Percentiles rank a stretch among this genome's conserved stretches.
Evolutionary conservation across 2,888 invertebrate species (phyloP).

Genomic region (Labia minor): DNA sequence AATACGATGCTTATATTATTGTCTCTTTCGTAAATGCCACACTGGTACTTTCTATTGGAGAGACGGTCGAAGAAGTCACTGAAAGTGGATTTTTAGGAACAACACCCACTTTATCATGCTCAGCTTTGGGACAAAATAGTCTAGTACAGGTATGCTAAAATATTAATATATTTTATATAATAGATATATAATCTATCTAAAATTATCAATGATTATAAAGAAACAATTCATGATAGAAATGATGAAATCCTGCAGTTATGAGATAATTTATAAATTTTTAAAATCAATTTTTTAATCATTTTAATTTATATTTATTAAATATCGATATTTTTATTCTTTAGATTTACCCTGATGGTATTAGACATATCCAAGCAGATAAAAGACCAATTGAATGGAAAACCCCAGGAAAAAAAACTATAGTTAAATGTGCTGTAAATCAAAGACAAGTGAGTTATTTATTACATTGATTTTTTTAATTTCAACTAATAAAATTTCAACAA

Average conservation of each 20-base stretch:
- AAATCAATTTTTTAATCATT: background rate
- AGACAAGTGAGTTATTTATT: slow-evolving; percentile 48
- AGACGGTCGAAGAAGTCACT: slow-evolving; percentile 99
- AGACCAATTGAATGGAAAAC: slow-evolving; percentile 99
- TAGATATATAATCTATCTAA: background rate
- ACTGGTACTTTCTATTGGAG: slow-evolving; percentile 95
- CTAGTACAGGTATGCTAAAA: slow-evolving; percentile 67
- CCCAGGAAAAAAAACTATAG: slow-evolving; percentile 92
- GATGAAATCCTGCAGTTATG: slow-evolving; percentile 5
- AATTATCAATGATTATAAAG: background rate
- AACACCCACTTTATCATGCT: slow-evolving; percentile 96
- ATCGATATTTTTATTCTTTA: slow-evolving; percentile 32
- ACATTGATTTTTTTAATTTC: no score
- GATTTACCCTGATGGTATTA: slow-evolving; percentile 96
- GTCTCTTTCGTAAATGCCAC: slow-evolving; percentile 99
- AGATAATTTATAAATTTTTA: slow-evolving; percentile 13
- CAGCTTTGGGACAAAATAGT: slow-evolving; percentile 94
- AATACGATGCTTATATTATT: slow-evolving; percentile 98
- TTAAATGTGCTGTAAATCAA: slow-evolving; percentile 96
- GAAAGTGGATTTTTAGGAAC: slow-evolving; percentile 99
- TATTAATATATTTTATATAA: background rate
- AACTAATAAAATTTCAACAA: background rate
- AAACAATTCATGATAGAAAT: background rate
- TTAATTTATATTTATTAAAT: background rate
- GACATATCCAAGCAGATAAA: slow-evolving; percentile 95